A percentile compares a stretch with the other conserved stretches of the same genome.
These are phyloP conservation scores for Sturnira hondurensis DNA, from an alignment of 2,113 vertebrate species.

Conservation along the genomic window DNA sequence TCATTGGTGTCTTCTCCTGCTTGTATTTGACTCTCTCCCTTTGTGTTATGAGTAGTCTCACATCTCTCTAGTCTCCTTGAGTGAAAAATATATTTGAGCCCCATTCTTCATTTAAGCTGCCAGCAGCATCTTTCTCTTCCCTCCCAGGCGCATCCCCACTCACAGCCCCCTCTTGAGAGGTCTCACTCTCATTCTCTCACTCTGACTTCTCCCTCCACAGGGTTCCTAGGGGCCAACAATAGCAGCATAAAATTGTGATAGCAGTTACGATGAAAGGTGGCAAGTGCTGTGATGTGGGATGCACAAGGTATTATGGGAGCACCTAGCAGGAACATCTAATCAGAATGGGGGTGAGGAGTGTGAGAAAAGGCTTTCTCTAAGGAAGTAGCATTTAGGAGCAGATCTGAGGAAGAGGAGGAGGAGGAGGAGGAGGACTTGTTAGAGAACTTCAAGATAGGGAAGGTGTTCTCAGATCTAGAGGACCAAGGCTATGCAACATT, in stretches of 20 bases:
- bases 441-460: neutral
- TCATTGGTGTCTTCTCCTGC: neutral
- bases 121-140: neutral
- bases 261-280: too few relatives aligned
- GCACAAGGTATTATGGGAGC: neutral
- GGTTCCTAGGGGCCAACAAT: neutral
- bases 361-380: neutral
- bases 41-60: accelerated
- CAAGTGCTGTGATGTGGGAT: neutral
- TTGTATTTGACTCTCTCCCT: neutral
- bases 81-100: neutral
- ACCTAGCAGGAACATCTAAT: neutral
- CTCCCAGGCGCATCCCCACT: neutral
- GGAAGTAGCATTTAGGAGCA: neutral
- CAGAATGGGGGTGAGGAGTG: neutral
- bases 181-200: neutral
- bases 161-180: neutral
- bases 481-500: too few relatives aligned
- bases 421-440: neutral
- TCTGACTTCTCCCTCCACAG: too few relatives aligned
- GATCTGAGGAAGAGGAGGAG: too few relatives aligned
- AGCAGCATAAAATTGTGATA: neutral
- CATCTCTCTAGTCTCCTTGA: too few relatives aligned
- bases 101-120: neutral
- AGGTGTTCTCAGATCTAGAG: neutral